These are phyloP conservation scores for Notarius quadriscutis DNA, from an alignment of 2,113 vertebrate genomes.

Conservation along the genomic window DNA sequence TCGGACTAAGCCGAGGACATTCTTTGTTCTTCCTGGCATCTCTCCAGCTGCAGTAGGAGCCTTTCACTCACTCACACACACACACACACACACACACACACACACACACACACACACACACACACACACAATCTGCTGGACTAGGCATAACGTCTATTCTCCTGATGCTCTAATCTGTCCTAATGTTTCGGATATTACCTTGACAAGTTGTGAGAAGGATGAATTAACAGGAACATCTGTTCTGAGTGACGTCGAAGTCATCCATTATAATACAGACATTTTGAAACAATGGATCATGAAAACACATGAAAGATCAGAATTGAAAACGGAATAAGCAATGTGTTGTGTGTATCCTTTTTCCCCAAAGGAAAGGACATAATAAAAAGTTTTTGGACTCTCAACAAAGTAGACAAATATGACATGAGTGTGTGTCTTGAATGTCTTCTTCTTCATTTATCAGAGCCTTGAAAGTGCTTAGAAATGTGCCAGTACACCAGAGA, in stretches of 20 bases:
- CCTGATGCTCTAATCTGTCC: conserved; percentile 29
- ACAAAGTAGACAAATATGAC: conserved; percentile 2
- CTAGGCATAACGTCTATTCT: conserved; percentile 22
- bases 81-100: not conserved
- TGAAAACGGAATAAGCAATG: not conserved
- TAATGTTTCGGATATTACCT: conserved; percentile 27
- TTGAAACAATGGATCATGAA: conserved; percentile 19
- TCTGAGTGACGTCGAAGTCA: not conserved
- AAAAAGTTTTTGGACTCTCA: not conserved
- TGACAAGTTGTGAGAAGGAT: conserved; percentile 12
- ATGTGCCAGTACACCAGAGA: conserved; percentile 42
- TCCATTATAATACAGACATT: conserved; percentile 20
- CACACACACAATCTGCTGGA: not conserved
- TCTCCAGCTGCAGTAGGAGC: conserved; percentile 36
- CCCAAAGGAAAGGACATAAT: not conserved
- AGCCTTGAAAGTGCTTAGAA: conserved; percentile 42
- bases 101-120: not conserved
- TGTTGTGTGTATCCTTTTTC: not conserved
- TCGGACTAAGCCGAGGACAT: conserved; percentile 33
- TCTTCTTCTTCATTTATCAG: conserved; percentile 23
- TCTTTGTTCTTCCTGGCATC: conserved; percentile 36
- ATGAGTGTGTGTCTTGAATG: conserved; percentile 28
- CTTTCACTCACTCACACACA: not conserved
- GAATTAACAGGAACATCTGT: conserved; percentile 28
- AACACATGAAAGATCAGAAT: not conserved